These are phyloP conservation scores for Mionectes macconnelli DNA, from an alignment of 2,113 vertebrate species.

Conservation along the genomic window DNA sequence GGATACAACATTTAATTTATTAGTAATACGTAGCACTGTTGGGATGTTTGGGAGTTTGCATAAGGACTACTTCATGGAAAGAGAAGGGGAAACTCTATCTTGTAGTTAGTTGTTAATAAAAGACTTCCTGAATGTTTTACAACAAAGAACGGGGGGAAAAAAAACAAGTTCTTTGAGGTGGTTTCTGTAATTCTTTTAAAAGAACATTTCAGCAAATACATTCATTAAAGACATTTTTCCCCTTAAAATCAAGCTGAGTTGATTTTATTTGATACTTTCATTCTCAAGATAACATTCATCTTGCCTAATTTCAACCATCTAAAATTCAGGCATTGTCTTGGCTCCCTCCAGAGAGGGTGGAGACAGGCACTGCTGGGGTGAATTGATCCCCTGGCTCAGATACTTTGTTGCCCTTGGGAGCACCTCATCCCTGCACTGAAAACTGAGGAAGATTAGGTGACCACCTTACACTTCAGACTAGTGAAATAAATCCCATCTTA, in stretches of 20 bases:
- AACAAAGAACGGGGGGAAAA: neutral
- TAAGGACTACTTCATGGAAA: neutral
- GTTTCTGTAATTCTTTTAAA: neutral
- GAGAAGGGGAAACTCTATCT: neutral
- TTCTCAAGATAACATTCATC: neutral
- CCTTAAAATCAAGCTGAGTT: neutral
- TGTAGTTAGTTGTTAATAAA: neutral
- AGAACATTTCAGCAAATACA: neutral
- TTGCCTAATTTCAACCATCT: neutral
- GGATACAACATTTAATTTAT: neutral
- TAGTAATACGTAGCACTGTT: rapidly evolving
- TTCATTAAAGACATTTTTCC: neutral
- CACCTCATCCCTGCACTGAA: neutral
- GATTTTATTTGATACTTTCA: neutral
- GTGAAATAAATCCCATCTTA: slow-evolving; percentile 5
- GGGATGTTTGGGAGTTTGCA: neutral
- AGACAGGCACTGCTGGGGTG: neutral
- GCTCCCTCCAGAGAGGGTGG: neutral
- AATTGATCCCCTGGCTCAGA: neutral
- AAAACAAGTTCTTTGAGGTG: neutral
- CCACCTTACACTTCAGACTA: neutral
- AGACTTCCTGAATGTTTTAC: neutral
- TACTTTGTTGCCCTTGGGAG: neutral
- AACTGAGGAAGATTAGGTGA: neutral
- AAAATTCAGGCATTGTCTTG: neutral